Evolutionary conservation across 2,113 vertebrate species (phyloP), one percentile per base, ranked within the genome.

Genomic region (Tragelaphus buxtoni): DNA sequence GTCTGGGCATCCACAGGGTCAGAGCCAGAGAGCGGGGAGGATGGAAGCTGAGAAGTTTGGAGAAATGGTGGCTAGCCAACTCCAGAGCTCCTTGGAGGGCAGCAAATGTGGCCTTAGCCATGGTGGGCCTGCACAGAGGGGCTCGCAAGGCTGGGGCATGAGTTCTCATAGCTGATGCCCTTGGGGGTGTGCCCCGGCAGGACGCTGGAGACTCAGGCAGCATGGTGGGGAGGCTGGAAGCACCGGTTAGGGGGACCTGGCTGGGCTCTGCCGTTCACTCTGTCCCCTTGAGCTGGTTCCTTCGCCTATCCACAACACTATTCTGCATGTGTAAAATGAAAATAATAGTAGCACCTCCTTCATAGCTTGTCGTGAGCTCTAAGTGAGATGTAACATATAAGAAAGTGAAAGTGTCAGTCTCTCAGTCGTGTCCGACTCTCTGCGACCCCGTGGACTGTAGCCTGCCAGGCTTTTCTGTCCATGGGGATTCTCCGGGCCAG

Each of bases 91-190:
- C 85, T 65, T 35, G 22, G 28, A n/a, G 65, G 77, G 65, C 42
- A 55, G 51, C 18, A 28, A 22, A 28, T 13, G 2, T 10, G 32
- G 8, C 63, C 79, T 93, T 9, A 16, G 30, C 58, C 18, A 4
- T 20, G 45, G 6, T 4, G 9, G 17, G 30, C 17, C 69, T 24
- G 10, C 56, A 20, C 35, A 30, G 47, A 32, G 39, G 65, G 39
- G 1, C 74, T 7, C 5, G 28, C 0, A 1, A 24, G 65, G 4
- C 35, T 16, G 72, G 26, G 10, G 11, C 20, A 9, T 35, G 65
- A 20, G 7, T 26, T 32, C 79, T 74, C 47, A 3, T 2, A 30
- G 24, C 3, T 6, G 14, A 6, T 24, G n/a, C 18, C 42, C 8
- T 9, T 0, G 17, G 32, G 17, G 69, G 26, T 55, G 18, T 32